These are phyloP conservation scores for Perithous albicinctus DNA, from an alignment of 2,888 invertebrate genomes.

Conservation along the genomic window DNA sequence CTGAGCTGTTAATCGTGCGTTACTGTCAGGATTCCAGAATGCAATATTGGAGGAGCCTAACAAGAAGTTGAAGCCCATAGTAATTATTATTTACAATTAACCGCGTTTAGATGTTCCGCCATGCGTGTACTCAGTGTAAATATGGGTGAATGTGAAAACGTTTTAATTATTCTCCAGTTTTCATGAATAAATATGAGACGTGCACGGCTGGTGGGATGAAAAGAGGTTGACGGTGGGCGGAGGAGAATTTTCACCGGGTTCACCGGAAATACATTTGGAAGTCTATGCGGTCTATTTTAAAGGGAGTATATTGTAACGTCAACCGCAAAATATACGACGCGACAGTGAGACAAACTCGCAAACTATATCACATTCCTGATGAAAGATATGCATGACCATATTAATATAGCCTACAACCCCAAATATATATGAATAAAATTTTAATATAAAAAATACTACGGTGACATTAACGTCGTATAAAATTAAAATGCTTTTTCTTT, in stretches of 20 bases:
- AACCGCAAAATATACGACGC: conserved; percentile 14
- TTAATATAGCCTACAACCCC: neutral
- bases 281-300: conserved; percentile 28
- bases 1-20: neutral
- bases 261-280: conserved; percentile 36
- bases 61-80: conserved; percentile 26
- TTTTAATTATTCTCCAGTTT: conserved; percentile 67
- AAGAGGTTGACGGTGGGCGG: neutral
- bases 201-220: neutral
- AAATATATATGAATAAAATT: neutral
- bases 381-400: too few relatives aligned
- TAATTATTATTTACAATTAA: conserved; percentile 73
- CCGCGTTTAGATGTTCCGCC: conserved; percentile 64
- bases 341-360: conserved; percentile 9
- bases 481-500: conserved; percentile 35
- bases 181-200: conserved; percentile 70
- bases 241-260: conserved; percentile 24
- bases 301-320: conserved; percentile 28
- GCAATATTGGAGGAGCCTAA: conserved; percentile 1
- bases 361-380: neutral
- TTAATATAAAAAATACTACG: conserved; percentile 61
- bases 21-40: conserved; percentile 9
- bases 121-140: conserved; percentile 52
- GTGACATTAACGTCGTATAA: neutral
- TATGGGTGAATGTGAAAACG: conserved; percentile 49